A percentile compares a stretch with the other conserved stretches of the same genome.
These are phyloP conservation scores for Acrocephalus arundinaceus DNA, from an alignment of 2,113 vertebrate genomes.

Conservation along the genomic window DNA sequence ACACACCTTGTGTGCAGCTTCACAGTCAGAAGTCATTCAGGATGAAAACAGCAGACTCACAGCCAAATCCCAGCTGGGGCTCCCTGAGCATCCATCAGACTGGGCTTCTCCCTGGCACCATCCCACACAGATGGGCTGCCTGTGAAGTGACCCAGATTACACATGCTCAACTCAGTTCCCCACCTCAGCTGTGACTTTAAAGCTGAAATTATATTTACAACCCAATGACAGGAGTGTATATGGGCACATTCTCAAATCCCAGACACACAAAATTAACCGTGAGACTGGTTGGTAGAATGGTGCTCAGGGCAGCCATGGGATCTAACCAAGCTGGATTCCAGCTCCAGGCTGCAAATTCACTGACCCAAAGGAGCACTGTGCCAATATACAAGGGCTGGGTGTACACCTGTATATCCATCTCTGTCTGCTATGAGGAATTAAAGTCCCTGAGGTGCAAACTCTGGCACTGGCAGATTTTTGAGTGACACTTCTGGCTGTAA, in stretches of 20 bases:
- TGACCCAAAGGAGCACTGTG: not conserved
- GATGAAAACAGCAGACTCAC: not conserved
- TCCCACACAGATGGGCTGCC: not conserved
- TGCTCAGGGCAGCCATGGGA: not conserved
- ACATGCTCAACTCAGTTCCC: rapidly evolving
- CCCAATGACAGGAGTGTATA: rapidly evolving
- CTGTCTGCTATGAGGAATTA: not conserved
- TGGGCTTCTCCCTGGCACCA: not conserved
- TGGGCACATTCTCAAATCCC: not conserved
- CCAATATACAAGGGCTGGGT: rapidly evolving
- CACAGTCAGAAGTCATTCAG: not conserved
- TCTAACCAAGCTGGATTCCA: not conserved
- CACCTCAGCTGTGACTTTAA: not conserved
- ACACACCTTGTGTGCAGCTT: rapidly evolving
- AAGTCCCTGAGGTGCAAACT: not conserved
- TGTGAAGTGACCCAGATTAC: not conserved
- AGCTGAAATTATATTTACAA: not conserved
- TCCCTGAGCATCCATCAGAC: not conserved
- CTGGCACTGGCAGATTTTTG: not conserved
- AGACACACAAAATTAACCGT: not conserved
- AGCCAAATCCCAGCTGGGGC: not conserved
- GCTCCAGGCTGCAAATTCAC: not conserved
- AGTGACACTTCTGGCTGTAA: not conserved
- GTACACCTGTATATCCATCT: rapidly evolving
- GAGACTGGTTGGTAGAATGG: not conserved